Evolutionary conservation across 2,797 vertebrate species (phyloP), one percentile per base, ranked within the genome.

Genomic region (Champsocephalus gunnari): DNA sequence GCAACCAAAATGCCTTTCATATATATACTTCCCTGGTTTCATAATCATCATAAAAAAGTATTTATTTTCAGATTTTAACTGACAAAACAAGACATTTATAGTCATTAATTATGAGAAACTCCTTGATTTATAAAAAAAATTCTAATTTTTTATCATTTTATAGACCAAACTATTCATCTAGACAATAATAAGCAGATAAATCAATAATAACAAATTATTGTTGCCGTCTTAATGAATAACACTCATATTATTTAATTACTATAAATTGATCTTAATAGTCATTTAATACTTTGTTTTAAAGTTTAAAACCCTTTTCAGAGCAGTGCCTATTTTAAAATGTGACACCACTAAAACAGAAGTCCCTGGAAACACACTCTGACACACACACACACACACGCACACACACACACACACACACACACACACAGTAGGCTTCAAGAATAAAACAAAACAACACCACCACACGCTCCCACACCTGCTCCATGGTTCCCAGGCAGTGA

Each of bases 391-490:
- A 38, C 34, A 8, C 34, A 8, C 34, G 8, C 12, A 78, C 65
- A 73, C 76, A 71, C 79, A 77, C 47, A 48, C 66, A 77, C 75
- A 54, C 44, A 70, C 75, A 2, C 34, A 38, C 34, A 38, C 34
- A 77, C 47, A 50, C 66, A 75, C 75, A 75, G 70, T 43, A 61
- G 75, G 64, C 76, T 85, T 83, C 47, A 50, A 75, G 82, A 80
- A 65, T 45, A 70, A 79, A 83, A 77, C 66, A 83, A 79, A 81
- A 88, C 80, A 83, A 75, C 82, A 72, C 47, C 79, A 73, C 80
- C 91, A 83, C 84, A 80, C 78, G 47, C 82, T 87, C 78, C 68
- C 92, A 91, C 93, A 94, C 94, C 93, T 95, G 93, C 93, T 94
- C 88, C 73, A 79, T 62, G 81, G 87, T 90, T 93, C 89, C 84